Evolutionary conservation across 2,113 vertebrate genomes (phyloP), one percentile per base, ranked within the genome.

Genomic region (Thunnus thynnus): DNA sequence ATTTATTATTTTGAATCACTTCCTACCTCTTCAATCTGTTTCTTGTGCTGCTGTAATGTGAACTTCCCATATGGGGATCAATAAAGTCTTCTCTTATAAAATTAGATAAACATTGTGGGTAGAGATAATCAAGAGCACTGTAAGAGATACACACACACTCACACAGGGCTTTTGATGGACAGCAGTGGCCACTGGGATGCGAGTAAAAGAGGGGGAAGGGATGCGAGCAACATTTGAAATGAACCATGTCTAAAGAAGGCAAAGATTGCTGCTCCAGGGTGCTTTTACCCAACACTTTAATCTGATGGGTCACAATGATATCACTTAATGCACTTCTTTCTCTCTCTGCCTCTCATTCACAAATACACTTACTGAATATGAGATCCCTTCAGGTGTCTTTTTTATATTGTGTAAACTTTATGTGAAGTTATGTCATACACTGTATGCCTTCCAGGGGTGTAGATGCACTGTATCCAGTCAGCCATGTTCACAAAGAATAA

Each of bases 251-350:
- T 50, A 85, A 80, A 82, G 81, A 84, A 5, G 44, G 60, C 80
- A 82, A 70, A 72, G 83, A 65, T 54, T 54, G 13, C 4, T 2
- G 60, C 91, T 85, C 65, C 67, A 0, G 78, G 89, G 64, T 76
- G 85, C 85, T 91, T 90, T 92, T 83, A 89, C 48, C 30, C 72
- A 77, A 90, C 87, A 71, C 76, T 83, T 83, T 79, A 70, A 56
- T 78, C 54, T 61, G 82, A 84, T 74, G 74, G 78, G 4, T 71
- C 66, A 85, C 85, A 88, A 83, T 83, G 58, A 86, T 89, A 79
- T 52, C 80, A 80, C 63, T 84, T 66, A 60, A 84, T 85, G 87
- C 69, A 84, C 68, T 78, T 50, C 60, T 81, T 64, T 79, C 67
- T 57, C 63, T 44, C 36, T 27, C 61, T 27, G 52, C 20, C 44